A percentile compares a stretch with the other conserved stretches of the same genome.
Evolutionary conservation across 2,888 invertebrate genomes (phyloP).

Genomic region (Trisateles emortualis): DNA sequence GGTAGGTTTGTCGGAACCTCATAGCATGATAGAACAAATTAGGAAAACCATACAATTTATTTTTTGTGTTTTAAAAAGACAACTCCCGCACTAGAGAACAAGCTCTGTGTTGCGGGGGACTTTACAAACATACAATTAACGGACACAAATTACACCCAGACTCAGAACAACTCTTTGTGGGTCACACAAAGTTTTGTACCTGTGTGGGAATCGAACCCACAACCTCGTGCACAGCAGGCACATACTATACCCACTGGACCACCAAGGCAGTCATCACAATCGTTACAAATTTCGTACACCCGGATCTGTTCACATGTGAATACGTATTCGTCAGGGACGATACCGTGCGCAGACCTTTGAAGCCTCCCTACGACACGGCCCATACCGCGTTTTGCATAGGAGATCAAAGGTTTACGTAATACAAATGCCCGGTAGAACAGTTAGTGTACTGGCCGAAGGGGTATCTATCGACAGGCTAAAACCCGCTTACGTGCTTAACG

Average conservation of each 20-base stretch:
- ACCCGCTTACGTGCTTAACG: neutral
- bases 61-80: no score
- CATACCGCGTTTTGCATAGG: constrained; percentile 3
- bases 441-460: no score
- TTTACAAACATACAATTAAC: no score
- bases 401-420: neutral
- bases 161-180: no score
- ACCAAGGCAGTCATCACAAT: no score
- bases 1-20: neutral
- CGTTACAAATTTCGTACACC: constrained; percentile 1
- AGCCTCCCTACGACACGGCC: constrained; percentile 4
- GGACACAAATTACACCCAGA: no score
- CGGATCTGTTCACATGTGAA: neutral
- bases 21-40: neutral
- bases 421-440: constrained; percentile 1
- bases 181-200: no score
- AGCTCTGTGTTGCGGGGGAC: no score
- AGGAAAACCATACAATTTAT: neutral
- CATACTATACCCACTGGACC: no score
- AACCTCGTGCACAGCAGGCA: no score
- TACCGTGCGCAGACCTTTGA: constrained; percentile 4
- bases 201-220: no score
- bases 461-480: neutral
- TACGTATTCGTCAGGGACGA: constrained; percentile 6
- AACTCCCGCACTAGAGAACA: no score